Evolutionary conservation across 2,888 invertebrate genomes (phyloP), one percentile per base, ranked within the genome.

Genomic region (Tanypteryx hageni): DNA sequence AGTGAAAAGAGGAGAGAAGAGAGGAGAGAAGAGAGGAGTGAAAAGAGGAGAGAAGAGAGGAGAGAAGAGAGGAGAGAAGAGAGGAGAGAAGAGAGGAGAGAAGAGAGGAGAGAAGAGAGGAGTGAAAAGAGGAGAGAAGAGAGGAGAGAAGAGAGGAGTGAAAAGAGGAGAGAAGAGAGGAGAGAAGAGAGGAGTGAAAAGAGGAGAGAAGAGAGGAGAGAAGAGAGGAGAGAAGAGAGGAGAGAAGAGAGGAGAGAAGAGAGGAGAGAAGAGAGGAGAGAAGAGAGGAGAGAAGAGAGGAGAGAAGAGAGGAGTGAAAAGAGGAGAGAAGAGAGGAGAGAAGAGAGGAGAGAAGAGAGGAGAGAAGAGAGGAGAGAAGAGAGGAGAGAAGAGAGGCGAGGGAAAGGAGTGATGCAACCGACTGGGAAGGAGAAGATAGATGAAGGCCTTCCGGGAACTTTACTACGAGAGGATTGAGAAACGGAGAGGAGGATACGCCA

Each of bases 391-490:
- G 16, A 22, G 22, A 5, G 56, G 83, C 8, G 22, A 10, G 56
- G 13, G 14, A 56, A n/a, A 56, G 18, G 10, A 56, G 44, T 82
- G n/a, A 76, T 22, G 22, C 7, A 82, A 31, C 13, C 31, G 44
- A 11, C 14, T 44, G 57, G 56, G 18, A n/a, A 31, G 13, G 14
- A 31, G n/a, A 18, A 27, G 56, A 82, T 14, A 82, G 44, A 82
- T 9, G 83, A 83, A 83, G 83, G 56, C 16, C 83, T 18, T 44
- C 56, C 57, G 83, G 57, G 83, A 83, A 56, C 44, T 44, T 83
- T 57, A 56, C 18, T 57, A n/a, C 83, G 44, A 44, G 44, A 5
- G 5, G 44, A 44, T 44, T 1, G 44, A 44, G 1, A 44, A 44
- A 44, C 44, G 44, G 1, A 44, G 44, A 44, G 44, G 44, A 5